These are phyloP conservation scores for Nemoura dubitans DNA, from an alignment of 2,888 invertebrate species.

Conservation along the genomic window DNA sequence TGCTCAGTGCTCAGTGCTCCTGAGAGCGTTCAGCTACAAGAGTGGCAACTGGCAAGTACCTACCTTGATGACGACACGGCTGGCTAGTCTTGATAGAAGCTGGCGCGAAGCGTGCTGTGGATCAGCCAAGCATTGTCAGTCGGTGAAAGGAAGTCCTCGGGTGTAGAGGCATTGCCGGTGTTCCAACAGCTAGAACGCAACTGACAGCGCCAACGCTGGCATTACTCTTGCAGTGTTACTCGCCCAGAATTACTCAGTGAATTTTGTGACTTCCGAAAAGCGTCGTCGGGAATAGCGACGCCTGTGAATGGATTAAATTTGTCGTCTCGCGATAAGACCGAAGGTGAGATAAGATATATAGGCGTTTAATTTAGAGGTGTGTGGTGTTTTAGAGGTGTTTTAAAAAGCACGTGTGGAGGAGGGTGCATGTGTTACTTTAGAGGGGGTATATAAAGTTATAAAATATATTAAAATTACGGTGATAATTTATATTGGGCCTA, in stretches of 20 bases:
- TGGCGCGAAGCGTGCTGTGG: neutral
- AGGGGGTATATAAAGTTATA: too few relatives aligned
- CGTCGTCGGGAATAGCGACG: too few relatives aligned
- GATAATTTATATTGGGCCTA: neutral
- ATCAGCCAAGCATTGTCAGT: neutral
- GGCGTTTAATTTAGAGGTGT: neutral
- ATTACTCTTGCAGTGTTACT: neutral
- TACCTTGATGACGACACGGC: neutral
- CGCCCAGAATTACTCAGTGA: neutral
- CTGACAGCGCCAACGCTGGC: neutral
- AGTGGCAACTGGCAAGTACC: neutral
- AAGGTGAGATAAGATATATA: neutral
- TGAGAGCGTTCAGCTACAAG: neutral
- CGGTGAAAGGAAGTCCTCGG: constrained; percentile 5
- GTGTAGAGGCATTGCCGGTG: neutral
- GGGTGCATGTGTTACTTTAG: too few relatives aligned
- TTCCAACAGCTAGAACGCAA: neutral
- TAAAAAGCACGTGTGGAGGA: too few relatives aligned
- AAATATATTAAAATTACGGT: too few relatives aligned
- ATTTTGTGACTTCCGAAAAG: neutral
- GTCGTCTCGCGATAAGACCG: neutral
- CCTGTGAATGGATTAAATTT: constrained; percentile 3
- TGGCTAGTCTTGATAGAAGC: neutral
- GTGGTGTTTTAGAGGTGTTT: neutral
- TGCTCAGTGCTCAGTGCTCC: neutral